Evolutionary conservation across 2,113 vertebrate genomes (phyloP).

Genomic region (Tetrao urogallus): DNA sequence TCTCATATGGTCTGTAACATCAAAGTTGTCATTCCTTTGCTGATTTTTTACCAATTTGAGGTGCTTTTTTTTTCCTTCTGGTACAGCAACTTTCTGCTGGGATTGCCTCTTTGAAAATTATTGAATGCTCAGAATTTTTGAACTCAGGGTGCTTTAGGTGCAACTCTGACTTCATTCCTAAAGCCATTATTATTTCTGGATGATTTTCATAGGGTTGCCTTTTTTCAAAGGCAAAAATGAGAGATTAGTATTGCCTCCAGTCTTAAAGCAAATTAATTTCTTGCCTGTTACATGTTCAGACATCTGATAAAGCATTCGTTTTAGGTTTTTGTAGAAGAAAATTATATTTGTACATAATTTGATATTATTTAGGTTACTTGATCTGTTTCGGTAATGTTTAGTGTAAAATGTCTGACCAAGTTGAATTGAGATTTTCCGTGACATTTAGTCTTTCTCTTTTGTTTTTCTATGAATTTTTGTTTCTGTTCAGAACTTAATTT

Average conservation of each 20-base stretch:
- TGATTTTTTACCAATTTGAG: not conserved
- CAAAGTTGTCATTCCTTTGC: not conserved
- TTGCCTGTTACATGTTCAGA: not conserved
- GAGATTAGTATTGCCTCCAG: not conserved
- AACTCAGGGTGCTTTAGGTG: not conserved
- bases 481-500: not conserved
- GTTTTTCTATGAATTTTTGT: not conserved
- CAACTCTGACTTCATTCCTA: not conserved
- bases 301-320: not conserved
- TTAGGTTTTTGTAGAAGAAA: not conserved
- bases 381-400: not conserved
- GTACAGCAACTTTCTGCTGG: not conserved
- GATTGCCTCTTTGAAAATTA: not conserved
- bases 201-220: not conserved
- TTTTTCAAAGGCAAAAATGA: not conserved
- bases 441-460: not conserved
- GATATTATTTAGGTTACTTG: not conserved
- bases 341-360: not conserved
- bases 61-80: not conserved
- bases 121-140: not conserved
- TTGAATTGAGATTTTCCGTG: not conserved
- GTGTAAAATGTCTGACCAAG: not conserved
- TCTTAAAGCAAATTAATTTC: not conserved
- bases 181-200: not conserved
- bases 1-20: not conserved